Evolutionary conservation across 2,113 vertebrate species (phyloP), one percentile per base, ranked within the genome.

Genomic region (Ranitomeya variabilis): DNA sequence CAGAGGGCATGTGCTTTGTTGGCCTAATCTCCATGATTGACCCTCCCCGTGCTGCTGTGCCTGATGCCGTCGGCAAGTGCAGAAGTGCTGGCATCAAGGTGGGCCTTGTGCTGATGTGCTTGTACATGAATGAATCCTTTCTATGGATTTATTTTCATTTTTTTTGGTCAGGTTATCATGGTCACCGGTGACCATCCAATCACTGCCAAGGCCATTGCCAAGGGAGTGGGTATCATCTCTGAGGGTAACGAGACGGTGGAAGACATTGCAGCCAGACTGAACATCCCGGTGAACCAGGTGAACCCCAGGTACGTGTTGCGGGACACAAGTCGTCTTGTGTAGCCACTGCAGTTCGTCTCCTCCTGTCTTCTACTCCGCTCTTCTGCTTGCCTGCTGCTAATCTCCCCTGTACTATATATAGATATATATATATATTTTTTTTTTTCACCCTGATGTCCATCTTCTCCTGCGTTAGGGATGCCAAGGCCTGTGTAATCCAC

Each of bases 11-110:
- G 45, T 96, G 96, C 91, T 96, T 96, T 6, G 93, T 96, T 0
- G 96, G 96, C 7, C 90, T 96, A 87, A 96, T 96, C 91, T 96
- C 96, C 85, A 96, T 96, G 96, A 96, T 96, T 11, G 96, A 96
- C 83, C 96, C 96, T 18, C 96, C 96, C 0, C 92, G 96, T 80
- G 96, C 96, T 10, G 95, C 96, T 45, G 95, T 96, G 71, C 96
- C 95, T 0, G 96, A 96, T 52, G 96, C 96, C 0, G 96, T 96
- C 80, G 96, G 96, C 83, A 96, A 96, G 66, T 96, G 96, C 84
- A 92, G 96, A 26, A 96, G 95, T 0, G 95, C 96, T 62, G 96
- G 95, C 6, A 96, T 96, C 86, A 96, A 96, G 95, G 95, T 96
- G 92, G 23, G 74, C 52, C 16, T 45, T 4, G 66, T 18, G n/a